Evolutionary conservation across 2,888 invertebrate species (phyloP), one percentile per base, ranked within the genome.

Genomic region (Aspidiotus destructor): DNA sequence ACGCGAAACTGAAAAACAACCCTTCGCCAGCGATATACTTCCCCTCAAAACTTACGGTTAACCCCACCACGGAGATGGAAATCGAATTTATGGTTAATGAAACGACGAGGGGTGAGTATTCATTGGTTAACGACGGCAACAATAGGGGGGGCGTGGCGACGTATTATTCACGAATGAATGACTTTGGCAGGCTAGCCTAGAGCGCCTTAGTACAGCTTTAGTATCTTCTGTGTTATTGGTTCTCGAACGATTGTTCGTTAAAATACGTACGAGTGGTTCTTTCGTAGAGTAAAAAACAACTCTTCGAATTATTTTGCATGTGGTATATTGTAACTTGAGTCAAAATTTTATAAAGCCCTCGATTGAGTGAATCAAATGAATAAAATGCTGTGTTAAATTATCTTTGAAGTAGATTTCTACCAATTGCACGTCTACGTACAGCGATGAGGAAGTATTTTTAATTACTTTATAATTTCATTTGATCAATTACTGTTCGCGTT

Each of bases 161-260:
- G n/a, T 53, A 62, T 68, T 68, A 61, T 41, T 40, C 52, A 68
- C 68, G 68, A 68, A 68, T 68, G 68, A 61, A 15, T 68, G 55
- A 68, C 68, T 65, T 65, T 42, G 65, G 41, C 57, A 55, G 65
- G 55, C 42, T 65, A 57, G 65, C 65, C 65, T 65, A 57, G 57
- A 65, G 65, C 65, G 15, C 28, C 28, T 28, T 28, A 28, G 28
- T 28, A 28, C 28, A 28, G 28, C 28, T 62, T 62, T 52, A 40
- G 48, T 62, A 62, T 52, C 52, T 52, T 62, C 62, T 62, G 28
- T 28, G 62, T 62, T 62, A 62, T 62, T 62, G 62, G 62, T 62
- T 48, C 62, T 62, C 62, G 52, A 52, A 62, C 62, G 52, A 40
- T 28, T 62, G 28, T 52, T 62, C 62, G 62, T 62, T 48, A 28